Conservation (phyloP, 2,888 invertebrate genomes). For the Mesorhabditis sp. region DNA sequence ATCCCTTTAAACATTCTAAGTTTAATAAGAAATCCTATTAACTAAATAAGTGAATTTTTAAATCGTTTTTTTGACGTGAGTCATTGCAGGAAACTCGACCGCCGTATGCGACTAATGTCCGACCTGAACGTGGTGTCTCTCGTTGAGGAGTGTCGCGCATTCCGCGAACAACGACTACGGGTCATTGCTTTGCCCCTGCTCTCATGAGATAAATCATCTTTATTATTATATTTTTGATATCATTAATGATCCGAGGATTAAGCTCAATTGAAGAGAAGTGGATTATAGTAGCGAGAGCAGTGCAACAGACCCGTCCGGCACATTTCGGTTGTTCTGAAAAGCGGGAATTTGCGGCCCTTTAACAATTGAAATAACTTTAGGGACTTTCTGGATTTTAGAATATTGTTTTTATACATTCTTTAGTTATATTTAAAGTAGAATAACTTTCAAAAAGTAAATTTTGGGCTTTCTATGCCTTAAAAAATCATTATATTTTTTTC, state of each 20-base stretch:
- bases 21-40: too few species aligned
- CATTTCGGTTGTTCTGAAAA: constrained; percentile 80
- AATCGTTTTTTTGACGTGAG: not conserved
- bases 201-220: too few species aligned
- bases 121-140: constrained; percentile 52
- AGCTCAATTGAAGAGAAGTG: constrained; percentile 83
- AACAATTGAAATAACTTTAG: constrained; percentile 7
- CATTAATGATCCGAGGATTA: not conserved
- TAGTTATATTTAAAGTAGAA: too few species aligned
- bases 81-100: constrained; percentile 47
- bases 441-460: too few species aligned
- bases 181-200: not conserved
- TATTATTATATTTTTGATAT: too few species aligned
- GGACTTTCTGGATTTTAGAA: too few species aligned
- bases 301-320: constrained; percentile 91
- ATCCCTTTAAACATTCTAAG: not conserved
- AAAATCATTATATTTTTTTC: too few species aligned
- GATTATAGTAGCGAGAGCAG: constrained; percentile 84
- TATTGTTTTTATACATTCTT: too few species aligned
- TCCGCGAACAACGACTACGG: constrained; percentile 40
- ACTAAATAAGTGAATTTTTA: not conserved
- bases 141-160: constrained; percentile 50
- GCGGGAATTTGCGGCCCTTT: too few species aligned
- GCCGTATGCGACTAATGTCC: constrained; percentile 47
- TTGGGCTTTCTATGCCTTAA: too few species aligned